phyloP scores from a whole-genome alignment of 2,797 vertebrate genomes.

The Phrynocephalus guinanensis region DNA sequence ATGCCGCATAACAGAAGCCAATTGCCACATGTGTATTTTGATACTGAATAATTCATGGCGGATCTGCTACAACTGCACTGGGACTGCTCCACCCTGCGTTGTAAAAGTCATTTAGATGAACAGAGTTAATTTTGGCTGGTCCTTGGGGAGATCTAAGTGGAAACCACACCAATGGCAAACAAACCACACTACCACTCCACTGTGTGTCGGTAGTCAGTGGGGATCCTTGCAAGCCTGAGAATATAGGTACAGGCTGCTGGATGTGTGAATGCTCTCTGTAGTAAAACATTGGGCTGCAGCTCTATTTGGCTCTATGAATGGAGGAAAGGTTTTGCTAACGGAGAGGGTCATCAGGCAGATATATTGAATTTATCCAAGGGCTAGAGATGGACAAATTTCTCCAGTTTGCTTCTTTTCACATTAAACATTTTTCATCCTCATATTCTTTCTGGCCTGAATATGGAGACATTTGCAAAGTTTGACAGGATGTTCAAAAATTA shows the following conservation, averaged over 20 bases:
- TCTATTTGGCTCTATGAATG: not conserved
- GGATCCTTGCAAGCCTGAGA: slow-evolving; percentile 11
- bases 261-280: not conserved
- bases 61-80: slow-evolving; percentile 58
- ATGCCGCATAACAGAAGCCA: slow-evolving; percentile 68
- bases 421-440: too few species aligned
- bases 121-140: slow-evolving; percentile 53
- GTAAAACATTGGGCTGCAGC: not conserved
- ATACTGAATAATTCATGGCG: slow-evolving; percentile 75
- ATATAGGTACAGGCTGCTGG: not conserved
- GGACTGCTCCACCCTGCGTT: slow-evolving; percentile 50
- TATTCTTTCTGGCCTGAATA: too few species aligned
- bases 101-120: slow-evolving; percentile 54
- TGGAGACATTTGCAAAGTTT: too few species aligned
- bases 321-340: not conserved
- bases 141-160: slow-evolving; percentile 38
- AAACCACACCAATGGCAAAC: slow-evolving; percentile 4
- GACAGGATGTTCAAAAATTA: too few species aligned
- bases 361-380: not conserved
- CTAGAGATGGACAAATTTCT: not conserved
- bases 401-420: not conserved
- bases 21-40: slow-evolving; percentile 70
- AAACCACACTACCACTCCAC: slow-evolving; percentile 31
- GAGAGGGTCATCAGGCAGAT: not conserved
- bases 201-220: not conserved